A percentile compares a stretch with the other conserved stretches of the same genome.
These are phyloP conservation scores for Eira barbara DNA, from an alignment of 2,113 vertebrate genomes.

Conservation along the genomic window DNA sequence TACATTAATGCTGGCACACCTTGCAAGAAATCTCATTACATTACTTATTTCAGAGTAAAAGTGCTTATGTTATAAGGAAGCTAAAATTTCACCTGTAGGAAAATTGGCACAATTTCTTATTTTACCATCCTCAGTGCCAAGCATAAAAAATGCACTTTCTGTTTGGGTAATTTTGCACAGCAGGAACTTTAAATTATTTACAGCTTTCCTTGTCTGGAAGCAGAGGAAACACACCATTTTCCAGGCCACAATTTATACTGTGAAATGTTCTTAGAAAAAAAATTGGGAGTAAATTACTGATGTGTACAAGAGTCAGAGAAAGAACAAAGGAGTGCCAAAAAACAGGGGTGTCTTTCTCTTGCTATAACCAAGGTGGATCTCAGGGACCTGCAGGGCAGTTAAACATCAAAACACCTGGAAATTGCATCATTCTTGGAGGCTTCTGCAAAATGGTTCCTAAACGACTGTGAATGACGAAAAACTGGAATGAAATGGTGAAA, in stretches of 20 bases:
- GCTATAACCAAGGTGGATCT: neutral
- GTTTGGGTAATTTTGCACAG: constrained; percentile 61
- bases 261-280: neutral
- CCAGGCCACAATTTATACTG: neutral
- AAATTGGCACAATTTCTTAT: constrained; percentile 66
- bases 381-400: rapidly evolving
- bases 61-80: constrained; percentile 37
- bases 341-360: neutral
- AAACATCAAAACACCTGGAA: rapidly evolving
- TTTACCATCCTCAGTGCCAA: constrained; percentile 45
- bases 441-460: neutral
- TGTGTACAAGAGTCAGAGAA: neutral
- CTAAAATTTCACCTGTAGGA: constrained; percentile 57
- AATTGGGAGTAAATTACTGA: neutral
- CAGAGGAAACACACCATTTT: constrained; percentile 20
- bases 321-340: neutral
- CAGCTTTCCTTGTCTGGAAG: constrained; percentile 48
- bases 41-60: constrained; percentile 44
- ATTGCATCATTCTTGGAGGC: too few species aligned
- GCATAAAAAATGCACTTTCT: constrained; percentile 50
- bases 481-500: neutral
- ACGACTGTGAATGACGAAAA: neutral
- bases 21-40: neutral
- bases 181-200: constrained; percentile 62
- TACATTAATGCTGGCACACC: neutral